Base-by-base conservation (phyloP, 2,113 vertebrate species). In the Circaetus gallicus region DNA sequence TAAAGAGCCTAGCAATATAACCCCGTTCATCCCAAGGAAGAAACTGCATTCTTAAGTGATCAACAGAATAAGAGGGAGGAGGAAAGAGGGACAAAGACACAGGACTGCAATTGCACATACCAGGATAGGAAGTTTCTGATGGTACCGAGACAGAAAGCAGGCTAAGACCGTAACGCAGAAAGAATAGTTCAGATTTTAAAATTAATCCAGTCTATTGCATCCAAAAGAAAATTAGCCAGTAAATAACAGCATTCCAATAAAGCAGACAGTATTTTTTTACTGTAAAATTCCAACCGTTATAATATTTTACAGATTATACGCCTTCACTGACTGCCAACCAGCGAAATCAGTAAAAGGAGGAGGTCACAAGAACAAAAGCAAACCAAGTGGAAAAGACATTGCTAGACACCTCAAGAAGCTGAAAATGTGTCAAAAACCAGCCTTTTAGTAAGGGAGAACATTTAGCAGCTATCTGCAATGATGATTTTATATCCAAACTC, bases 1-100 rank as follows among this genome's bases (percentile, higher is more conserved):
- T 92, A 93, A 74, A 89, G 77, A 95, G 86, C 73, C 78, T n/a
- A 78, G 91, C 69, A 62, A 70, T 29, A 81, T 28, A 95, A 95
- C 70, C 78, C 45, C 0, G 13, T 10, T 72, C 86, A 80, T 97
- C 91, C 86, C 5, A 0, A 89, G 42, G 90, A 92, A 94, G 45
- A 85, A 89, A 88, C 32, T n/a, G 67, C 53, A 69, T 92, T 90
- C 86, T 86, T 36, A 71, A 95, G 76, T 52, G 82, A 84, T 74
- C 58, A 42, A 42, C 2, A 0, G 78, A 79, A 5, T 56, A 59
- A 25, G 20, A 66, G 61, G 40, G 58, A 65, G 47, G 40, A 87
- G 45, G 56, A 43, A 86, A 94, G 62, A 81, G 38, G 55, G 71
- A 72, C 67, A 83, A 86, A 91, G 67, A 53, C 38, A 16, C 0